Base-by-base conservation (phyloP, 2,113 vertebrate genomes). In the Plecturocebus donacophilus region DNA sequence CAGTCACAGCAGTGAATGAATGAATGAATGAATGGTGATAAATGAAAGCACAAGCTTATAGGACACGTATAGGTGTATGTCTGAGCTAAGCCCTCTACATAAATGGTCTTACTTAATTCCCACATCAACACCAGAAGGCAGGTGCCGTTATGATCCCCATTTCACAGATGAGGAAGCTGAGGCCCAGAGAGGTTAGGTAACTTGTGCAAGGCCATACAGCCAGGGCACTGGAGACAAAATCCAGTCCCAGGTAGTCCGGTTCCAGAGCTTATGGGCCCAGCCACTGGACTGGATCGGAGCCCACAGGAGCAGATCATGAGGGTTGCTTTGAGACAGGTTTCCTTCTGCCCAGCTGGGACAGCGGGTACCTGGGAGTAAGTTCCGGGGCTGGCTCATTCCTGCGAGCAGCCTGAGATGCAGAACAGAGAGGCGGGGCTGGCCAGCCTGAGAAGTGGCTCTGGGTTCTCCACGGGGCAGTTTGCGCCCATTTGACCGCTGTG, bases 401-500 rank as follows among this genome's bases (percentile, higher is more conserved):
- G 1, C 23, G 20, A 40, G 8, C 6, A 35, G 49, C 23, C n/a
- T 66, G 20, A 40, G 40, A 40, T 0, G 1, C 4, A 45, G 75
- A 58, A 25, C 27, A 27, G 75, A 75, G 42, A 40, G 19, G 21
- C 32, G 45, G 45, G 32, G 1, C 2, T 30, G 81, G 56, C 13
- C 17, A 30, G 32, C 30, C 52, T 66, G 8, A 27, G 42, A n/a
- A 47, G 23, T 0, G 8, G 32, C 71, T 17, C 20, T 35, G 35
- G 23, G 3, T 0, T 27, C 23, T 56, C 25, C 8, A 1, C 11
- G 35, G 49, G 20, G 16, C 3, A 6, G n/a, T 1, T 27, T 6
- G 38, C 35, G 25, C 38, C 56, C 38, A 5, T 52, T 49, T 17
- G 14, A 45, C 8, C 76, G 47, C 73, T 61, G 8, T 5, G 6